A percentile compares a stretch with the other conserved stretches of the same genome.
Conservation (phyloP, 2,797 vertebrate genomes). For the Microhierax caerulescens region DNA sequence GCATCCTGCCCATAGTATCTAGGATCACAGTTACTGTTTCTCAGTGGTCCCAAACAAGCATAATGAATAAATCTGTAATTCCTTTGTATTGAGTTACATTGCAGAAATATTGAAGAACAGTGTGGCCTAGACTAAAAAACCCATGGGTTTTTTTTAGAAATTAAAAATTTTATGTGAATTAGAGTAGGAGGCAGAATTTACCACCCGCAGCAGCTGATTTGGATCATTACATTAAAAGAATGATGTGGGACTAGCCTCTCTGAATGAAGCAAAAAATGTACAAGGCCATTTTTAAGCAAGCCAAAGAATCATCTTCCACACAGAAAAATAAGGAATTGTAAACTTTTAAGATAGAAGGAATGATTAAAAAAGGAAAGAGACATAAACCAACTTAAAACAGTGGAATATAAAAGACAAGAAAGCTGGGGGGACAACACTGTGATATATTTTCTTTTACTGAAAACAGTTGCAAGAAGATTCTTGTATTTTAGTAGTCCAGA, state of each 20-base stretch:
- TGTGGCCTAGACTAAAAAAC: slow-evolving; percentile 3
- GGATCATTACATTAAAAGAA: neutral
- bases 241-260: neutral
- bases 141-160: neutral
- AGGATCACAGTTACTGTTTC: neutral
- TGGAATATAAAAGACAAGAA: neutral
- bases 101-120: slow-evolving; percentile 2
- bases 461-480: neutral
- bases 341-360: neutral
- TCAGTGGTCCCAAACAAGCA: neutral
- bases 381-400: neutral
- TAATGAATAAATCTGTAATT: neutral
- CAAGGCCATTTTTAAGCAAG: neutral
- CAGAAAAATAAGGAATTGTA: neutral
- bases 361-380: neutral
- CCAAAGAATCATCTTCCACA: neutral
- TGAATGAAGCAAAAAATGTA: neutral
- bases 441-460: neutral
- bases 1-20: neutral
- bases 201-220: neutral
- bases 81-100: neutral
- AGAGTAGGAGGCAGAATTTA: neutral
- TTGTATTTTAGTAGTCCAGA: neutral
- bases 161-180: slow-evolving; percentile 20
- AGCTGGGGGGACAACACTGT: neutral